phyloP scores from a whole-genome alignment of 2,113 vertebrate genomes.

The Anser cygnoides region DNA sequence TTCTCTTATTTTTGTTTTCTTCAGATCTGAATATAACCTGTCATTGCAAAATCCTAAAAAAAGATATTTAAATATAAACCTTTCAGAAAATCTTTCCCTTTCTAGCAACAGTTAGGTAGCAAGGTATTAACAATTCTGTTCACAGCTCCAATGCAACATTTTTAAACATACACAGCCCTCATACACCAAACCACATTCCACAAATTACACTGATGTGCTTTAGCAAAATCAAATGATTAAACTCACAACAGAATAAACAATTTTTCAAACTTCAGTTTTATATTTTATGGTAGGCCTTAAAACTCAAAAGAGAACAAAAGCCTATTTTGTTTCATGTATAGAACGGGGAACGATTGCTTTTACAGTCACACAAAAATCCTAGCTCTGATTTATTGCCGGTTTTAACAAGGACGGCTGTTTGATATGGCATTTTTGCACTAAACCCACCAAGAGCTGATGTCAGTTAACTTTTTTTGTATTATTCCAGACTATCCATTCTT shows the following conservation, averaged over 20 bases:
- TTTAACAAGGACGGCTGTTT: not conserved
- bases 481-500: constrained; percentile 13
- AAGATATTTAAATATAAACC: not conserved
- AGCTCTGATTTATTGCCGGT: not conserved
- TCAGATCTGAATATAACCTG: not conserved
- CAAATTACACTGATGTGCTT: not conserved
- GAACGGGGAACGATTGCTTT: not conserved
- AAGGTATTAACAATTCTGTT: not conserved
- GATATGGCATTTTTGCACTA: not conserved
- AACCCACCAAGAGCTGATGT: not conserved
- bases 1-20: not conserved
- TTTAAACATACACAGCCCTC: not conserved
- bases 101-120: not conserved
- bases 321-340: not conserved
- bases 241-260: not conserved
- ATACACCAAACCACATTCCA: not conserved
- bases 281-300: not conserved
- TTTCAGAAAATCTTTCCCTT: too few species aligned
- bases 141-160: not conserved
- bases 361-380: not conserved
- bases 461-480: not conserved
- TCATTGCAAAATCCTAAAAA: not conserved
- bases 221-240: not conserved
- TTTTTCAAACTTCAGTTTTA: not conserved
- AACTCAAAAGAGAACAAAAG: not conserved